phyloP scores from a whole-genome alignment of 2,888 invertebrate species.

The Melanophora roralis region DNA sequence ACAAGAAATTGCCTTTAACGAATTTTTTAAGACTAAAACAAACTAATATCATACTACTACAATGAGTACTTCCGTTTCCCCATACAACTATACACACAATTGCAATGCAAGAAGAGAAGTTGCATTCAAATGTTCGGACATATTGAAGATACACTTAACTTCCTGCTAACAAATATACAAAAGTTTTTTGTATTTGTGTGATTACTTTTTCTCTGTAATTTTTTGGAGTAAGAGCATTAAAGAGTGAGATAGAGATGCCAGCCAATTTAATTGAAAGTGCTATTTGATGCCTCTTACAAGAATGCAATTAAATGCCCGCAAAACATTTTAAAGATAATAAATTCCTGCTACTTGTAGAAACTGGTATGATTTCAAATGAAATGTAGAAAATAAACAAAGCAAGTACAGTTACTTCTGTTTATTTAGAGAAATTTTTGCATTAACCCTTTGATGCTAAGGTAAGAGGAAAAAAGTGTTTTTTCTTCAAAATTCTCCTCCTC shows the following conservation, averaged over 20 bases:
- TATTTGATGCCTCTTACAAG: conserved; percentile 70
- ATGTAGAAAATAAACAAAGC: conserved; percentile 16
- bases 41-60: conserved; percentile 4
- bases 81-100: not conserved
- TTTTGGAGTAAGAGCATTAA: conserved; percentile 19
- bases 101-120: conserved; percentile 43
- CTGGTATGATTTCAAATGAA: conserved; percentile 41
- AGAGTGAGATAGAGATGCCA: conserved; percentile 35
- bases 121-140: conserved; percentile 43
- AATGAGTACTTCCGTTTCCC: conserved; percentile 52
- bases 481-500: conserved; percentile 15
- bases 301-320: conserved; percentile 75
- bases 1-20: conserved; percentile 30
- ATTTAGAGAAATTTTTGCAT: too few species aligned
- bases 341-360: conserved; percentile 10
- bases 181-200: conserved; percentile 49
- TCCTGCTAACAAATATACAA: conserved; percentile 66
- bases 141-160: conserved; percentile 70
- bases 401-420: conserved; percentile 44
- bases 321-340: conserved; percentile 64
- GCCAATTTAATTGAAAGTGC: conserved; percentile 75
- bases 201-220: conserved; percentile 11
- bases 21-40: not conserved
- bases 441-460: too few species aligned
- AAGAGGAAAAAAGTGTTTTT: too few species aligned